Conservation (phyloP, 2,113 vertebrate genomes). For the Thermophis baileyi region DNA sequence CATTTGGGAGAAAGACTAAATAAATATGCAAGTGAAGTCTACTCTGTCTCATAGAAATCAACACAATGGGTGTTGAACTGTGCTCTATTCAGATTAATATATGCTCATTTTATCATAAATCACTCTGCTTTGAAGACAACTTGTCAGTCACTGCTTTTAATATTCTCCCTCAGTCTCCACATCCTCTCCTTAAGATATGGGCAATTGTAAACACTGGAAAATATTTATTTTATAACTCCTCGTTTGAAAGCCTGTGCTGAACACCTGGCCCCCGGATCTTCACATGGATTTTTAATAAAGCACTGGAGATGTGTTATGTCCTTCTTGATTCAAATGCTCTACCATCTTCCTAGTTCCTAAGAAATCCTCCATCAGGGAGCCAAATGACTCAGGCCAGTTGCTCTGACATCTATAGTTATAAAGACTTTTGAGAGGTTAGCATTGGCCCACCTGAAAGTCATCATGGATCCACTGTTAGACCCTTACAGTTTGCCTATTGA, state of each 20-base stretch:
- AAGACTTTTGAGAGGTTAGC: background rate
- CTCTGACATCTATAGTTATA: background rate
- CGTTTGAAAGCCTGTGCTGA: background rate
- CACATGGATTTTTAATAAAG: background rate
- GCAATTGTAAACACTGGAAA: background rate
- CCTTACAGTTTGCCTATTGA: background rate
- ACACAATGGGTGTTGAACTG: background rate
- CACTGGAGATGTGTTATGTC: background rate
- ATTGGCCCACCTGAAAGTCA: background rate
- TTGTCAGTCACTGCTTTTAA: background rate
- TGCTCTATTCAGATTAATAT: background rate
- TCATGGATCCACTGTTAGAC: background rate
- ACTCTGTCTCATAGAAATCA: background rate
- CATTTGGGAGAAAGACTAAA: background rate
- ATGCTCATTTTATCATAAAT: background rate
- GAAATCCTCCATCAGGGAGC: background rate
- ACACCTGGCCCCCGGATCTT: background rate
- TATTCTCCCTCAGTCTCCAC: background rate
- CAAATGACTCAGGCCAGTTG: background rate
- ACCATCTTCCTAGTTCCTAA: background rate
- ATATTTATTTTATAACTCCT: background rate
- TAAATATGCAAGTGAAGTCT: background rate
- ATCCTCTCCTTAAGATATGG: background rate
- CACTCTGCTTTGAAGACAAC: background rate
- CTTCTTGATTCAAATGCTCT: background rate